Base-by-base conservation (phyloP, 2,888 invertebrate species). In the Eristalis pertinax region DNA sequence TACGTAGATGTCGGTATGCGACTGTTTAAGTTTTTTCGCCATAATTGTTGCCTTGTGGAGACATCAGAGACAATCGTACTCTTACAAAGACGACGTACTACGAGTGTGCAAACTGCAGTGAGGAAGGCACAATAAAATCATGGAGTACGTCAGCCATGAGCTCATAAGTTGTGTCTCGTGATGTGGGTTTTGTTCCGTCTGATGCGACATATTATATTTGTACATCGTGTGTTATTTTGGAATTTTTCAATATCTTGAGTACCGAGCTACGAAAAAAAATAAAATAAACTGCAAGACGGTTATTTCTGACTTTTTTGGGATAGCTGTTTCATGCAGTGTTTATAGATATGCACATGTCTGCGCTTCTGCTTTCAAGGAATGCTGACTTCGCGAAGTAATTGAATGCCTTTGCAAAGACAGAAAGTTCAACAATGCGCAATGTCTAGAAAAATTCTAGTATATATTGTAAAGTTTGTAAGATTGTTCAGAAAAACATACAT, bases 191-290 rank as follows among this genome's bases (percentile, higher is more conserved):
- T 26, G 24, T 38, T 62, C 10, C 19, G 2, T 62, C 26, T 26
- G 8, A 29, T 62, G 41, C 72, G 38, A 70, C 0, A 3, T 13
- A 29, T 62, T 60, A 41, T 29, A 43, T 32, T n/a, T 38, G 38
- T 38, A 13, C 38, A 15, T 69, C 8, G 58, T 72, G 26, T 41
- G 72, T 62, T 72, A 26, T 50, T 62, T 60, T 62, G 62, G 60
- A 72, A 72, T 70, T 72, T 72, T 72, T 72, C 72, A 72, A 72
- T 72, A 72, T 62, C 72, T 35, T 22, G 41, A 26, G 26, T 41
- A 19, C n/a, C 32, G 15, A 38, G 38, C 15, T 22, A 13, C 29
- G 2, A 15, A n/a, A n/a, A 13, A 32, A 62, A 62, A 26, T 4
- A 19, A 50, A n/a, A 50, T 7, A n/a, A 43, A 43, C 4, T 1